Evolutionary conservation across 2,113 vertebrate genomes (phyloP), one percentile per base, ranked within the genome.

Genomic region (Vanacampus margaritifer): DNA sequence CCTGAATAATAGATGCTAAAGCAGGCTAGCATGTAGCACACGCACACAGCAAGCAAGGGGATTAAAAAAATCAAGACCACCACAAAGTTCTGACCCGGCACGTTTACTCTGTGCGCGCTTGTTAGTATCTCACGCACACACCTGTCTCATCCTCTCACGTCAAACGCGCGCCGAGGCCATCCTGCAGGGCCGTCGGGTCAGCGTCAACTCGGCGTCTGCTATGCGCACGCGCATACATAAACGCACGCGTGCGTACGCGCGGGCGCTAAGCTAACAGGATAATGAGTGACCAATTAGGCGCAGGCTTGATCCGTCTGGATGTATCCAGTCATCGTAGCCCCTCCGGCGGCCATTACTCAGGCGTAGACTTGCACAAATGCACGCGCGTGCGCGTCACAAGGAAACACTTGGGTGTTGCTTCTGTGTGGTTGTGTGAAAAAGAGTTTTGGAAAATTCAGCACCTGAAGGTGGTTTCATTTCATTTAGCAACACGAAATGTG

Each of bases 241-340:
- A 32, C 28, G 28, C 28, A 32, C 4, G 28, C 28, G 28, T 32
- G 4, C 28, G 28, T n/a, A n/a, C n/a, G n/a, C n/a, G n/a, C n/a
- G n/a, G n/a, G 48, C 23, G 67, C 58, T 48, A 51, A 43, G 64
- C 79, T 84, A 87, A 90, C 84, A 84, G 84, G 83, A 90, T 91
- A 91, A 90, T 88, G 69, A 87, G 81, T 76, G 88, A 73, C 78
- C 88, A 87, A 88, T 91, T 91, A 90, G 79, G 75, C 73, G 61
- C 86, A 85, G 81, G 73, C 88, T 84, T 84, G 86, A 87, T 87
- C 83, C 86, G 88, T 91, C 90, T 81, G 69, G 81, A 81, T 68
- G 79, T 76, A 91, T 90, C 79, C 83, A 84, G 86, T 91, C 89
- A 87, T 82, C 73, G 53, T 43, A 75, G 78, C 41, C 82, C 83